Conservation (phyloP, 2,888 invertebrate genomes). For the Alviniconcha strummeri region DNA sequence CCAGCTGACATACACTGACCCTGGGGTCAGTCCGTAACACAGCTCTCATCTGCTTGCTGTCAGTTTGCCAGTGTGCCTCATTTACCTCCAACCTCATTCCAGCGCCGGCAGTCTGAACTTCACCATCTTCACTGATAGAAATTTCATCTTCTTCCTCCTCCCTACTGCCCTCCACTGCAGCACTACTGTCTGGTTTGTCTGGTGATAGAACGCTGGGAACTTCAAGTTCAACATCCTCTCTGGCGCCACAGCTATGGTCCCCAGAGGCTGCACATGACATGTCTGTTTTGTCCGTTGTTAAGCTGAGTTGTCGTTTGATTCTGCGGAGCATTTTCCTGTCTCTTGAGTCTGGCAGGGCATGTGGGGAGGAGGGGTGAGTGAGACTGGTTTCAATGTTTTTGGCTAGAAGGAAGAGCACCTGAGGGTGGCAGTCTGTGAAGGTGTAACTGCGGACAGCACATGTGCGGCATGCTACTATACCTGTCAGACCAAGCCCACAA, state of each 20-base stretch:
- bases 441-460: conserved; percentile 54
- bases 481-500: conserved; percentile 66
- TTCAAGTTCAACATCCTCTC: conserved; percentile 17
- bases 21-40: conserved; percentile 42
- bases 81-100: conserved; percentile 46
- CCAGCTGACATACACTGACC: conserved; percentile 53
- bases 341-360: conserved; percentile 29
- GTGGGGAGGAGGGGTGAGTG: conserved; percentile 21
- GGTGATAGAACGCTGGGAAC: conserved; percentile 3
- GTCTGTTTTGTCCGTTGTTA: conserved; percentile 46
- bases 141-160: conserved; percentile 42
- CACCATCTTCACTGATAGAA: conserved; percentile 22
- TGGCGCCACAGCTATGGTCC: neutral
- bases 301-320: conserved; percentile 55
- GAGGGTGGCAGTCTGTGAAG: conserved; percentile 64
- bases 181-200: neutral
- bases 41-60: conserved; percentile 39
- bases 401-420: conserved; percentile 63
- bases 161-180: conserved; percentile 20
- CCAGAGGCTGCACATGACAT: neutral
- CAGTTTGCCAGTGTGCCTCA: conserved; percentile 43
- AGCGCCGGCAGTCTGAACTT: conserved; percentile 25
- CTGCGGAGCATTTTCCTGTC: conserved; percentile 53
- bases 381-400: conserved; percentile 63
- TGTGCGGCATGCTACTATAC: conserved; percentile 57